Evolutionary conservation across 2,888 invertebrate species (phyloP), one percentile per base, ranked within the genome.

Genomic region (Meteorus colon): DNA sequence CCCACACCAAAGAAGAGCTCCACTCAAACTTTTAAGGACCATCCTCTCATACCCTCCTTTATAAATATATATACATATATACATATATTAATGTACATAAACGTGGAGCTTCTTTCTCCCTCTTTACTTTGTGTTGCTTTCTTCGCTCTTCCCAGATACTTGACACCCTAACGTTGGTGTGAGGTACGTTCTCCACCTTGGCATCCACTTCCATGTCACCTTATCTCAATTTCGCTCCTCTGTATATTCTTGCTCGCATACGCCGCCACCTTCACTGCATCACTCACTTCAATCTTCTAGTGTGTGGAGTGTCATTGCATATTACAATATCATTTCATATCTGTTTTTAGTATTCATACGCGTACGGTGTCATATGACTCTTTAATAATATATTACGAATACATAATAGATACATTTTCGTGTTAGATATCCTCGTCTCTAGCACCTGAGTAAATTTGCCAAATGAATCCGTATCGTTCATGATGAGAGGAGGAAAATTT

Each of bases 21-120:
- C 78, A 80, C 76, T 77, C 76, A 78, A 81, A 81, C 80, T 81
- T 81, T 81, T 88, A 89, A 89, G 89, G 88, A 81, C 80, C 81
- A 79, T 79, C 79, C 79, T 76, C 79, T 77, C 78, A 68, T 27
- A 77, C 48, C 48, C 59, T 8, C 16, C 19, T 34, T 59, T 37
- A 65, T 48, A 34, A n/a, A n/a, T 59, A 10, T 14, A 60, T 34
- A n/a, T 69, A 34, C 24, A 69, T 69, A 51, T 8, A 55, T 34
- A 55, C 27, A 63, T 68, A 51, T 51, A 68, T 24, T 31, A 6
- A 45, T 55, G 6, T 41, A 24, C 29, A 19, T 51, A 27, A 24
- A 31, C 45, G 16, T 45, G 19, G 27, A 51, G 24, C 51, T 16
- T 41, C 29, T 34, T 51, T 45, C 48, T 55, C 27, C 45, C 41